phyloP scores from a whole-genome alignment of 1,140 invertebrate species.

The Microplitis demolitor region DNA sequence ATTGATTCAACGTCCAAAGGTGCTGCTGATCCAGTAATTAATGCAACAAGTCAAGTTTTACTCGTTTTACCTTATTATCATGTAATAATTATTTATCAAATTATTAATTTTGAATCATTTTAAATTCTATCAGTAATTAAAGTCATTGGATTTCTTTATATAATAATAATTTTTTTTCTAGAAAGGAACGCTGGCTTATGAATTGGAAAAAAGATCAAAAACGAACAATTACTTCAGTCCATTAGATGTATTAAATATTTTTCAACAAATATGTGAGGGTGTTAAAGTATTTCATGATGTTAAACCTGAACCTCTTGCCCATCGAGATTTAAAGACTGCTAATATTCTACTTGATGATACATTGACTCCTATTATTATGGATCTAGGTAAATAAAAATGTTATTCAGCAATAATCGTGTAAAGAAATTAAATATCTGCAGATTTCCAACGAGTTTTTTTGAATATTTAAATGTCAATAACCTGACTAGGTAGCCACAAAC shows the following conservation, averaged over 20 bases:
- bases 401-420: not conserved
- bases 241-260: slow-evolving; percentile 71
- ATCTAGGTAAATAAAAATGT: slow-evolving; percentile 67
- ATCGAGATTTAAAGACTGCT: slow-evolving; percentile 84
- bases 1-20: slow-evolving; percentile 72
- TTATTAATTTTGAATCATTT: not conserved
- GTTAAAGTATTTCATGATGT: slow-evolving; percentile 76
- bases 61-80: slow-evolving; percentile 80
- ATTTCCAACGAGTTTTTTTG: too few relatives aligned
- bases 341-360: slow-evolving; percentile 80
- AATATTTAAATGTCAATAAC: too few relatives aligned
- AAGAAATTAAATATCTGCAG: too few relatives aligned
- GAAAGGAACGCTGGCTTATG: slow-evolving; percentile 77
- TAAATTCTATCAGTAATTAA: not conserved
- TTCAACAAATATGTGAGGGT: slow-evolving; percentile 77
- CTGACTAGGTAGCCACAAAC: too few relatives aligned
- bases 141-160: not conserved
- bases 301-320: slow-evolving; percentile 76
- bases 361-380: slow-evolving; percentile 79
- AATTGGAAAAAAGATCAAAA: slow-evolving; percentile 67
- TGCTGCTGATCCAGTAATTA: slow-evolving; percentile 69
- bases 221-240: slow-evolving; percentile 69
- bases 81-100: slow-evolving; percentile 49
- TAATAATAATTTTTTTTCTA: slow-evolving; percentile 40
- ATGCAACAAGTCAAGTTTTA: slow-evolving; percentile 75